Evolutionary conservation across 2,113 vertebrate genomes (phyloP).

Genomic region (Hemichromis elongatus): DNA sequence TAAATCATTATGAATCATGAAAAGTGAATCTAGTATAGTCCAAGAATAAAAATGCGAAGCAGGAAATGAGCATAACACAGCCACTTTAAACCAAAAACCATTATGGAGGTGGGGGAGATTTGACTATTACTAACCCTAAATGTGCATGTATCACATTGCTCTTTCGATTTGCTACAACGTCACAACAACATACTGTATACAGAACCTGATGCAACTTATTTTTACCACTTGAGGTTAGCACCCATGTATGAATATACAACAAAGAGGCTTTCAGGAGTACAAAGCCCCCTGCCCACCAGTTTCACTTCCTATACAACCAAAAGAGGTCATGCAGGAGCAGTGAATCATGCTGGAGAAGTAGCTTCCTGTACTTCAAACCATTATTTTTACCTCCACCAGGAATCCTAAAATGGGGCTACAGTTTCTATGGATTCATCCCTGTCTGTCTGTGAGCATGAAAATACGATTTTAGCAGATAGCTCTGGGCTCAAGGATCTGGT

Average conservation of each 20-base stretch:
- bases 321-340: constrained; percentile 3
- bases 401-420: neutral
- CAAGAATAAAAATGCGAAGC: neutral
- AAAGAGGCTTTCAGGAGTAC: constrained; percentile 4
- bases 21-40: neutral
- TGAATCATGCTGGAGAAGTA: constrained; percentile 12
- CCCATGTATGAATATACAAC: neutral
- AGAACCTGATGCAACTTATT: neutral
- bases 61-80: neutral
- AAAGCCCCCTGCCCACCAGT: constrained; percentile 12
- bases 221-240: neutral
- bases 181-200: neutral
- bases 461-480: neutral
- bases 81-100: neutral
- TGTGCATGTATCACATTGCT: neutral
- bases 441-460: neutral
- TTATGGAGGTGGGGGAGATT: neutral
- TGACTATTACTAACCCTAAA: neutral
- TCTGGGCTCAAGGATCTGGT: neutral
- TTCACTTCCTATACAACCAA: constrained; percentile 10
- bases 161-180: neutral
- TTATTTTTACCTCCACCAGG: constrained; percentile 13
- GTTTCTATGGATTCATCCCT: neutral
- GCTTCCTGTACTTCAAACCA: constrained; percentile 5
- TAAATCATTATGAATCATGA: neutral